Conservation (phyloP, 2,113 vertebrate genomes). For the Vimba vimba region DNA sequence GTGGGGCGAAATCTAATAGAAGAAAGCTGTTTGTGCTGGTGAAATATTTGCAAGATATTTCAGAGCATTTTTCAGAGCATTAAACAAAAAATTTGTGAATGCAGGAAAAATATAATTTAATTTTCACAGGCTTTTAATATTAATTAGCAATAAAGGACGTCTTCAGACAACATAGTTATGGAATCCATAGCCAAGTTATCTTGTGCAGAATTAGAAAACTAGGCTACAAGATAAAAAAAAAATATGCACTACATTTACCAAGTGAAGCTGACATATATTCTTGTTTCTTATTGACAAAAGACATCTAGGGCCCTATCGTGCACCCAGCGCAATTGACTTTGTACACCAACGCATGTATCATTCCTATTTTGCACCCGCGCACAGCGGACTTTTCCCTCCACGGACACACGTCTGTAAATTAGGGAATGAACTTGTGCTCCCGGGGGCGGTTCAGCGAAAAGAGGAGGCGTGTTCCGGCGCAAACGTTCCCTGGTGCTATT, state of each 20-base stretch:
- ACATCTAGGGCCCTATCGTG: not conserved
- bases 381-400: too few species aligned
- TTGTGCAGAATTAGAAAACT: not conserved
- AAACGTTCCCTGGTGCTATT: too few species aligned
- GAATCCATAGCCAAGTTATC: not conserved
- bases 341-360: too few species aligned
- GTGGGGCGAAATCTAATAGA: not conserved
- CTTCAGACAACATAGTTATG: not conserved
- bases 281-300: not conserved
- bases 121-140: not conserved
- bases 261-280: not conserved
- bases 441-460: too few species aligned
- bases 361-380: too few species aligned
- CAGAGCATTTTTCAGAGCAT: not conserved
- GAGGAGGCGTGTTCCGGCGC: too few species aligned
- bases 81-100: not conserved
- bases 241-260: not conserved
- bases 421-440: too few species aligned
- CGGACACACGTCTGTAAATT: too few species aligned
- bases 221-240: not conserved
- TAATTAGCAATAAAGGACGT: not conserved
- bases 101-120: not conserved
- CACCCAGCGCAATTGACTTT: too few species aligned
- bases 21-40: not conserved
- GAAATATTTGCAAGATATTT: slow-evolving; percentile 24